Percentiles rank a stretch among this genome's conserved stretches.
These are phyloP conservation scores for Ancistrus triradiatus DNA, from an alignment of 2,113 vertebrate species.

Conservation along the genomic window DNA sequence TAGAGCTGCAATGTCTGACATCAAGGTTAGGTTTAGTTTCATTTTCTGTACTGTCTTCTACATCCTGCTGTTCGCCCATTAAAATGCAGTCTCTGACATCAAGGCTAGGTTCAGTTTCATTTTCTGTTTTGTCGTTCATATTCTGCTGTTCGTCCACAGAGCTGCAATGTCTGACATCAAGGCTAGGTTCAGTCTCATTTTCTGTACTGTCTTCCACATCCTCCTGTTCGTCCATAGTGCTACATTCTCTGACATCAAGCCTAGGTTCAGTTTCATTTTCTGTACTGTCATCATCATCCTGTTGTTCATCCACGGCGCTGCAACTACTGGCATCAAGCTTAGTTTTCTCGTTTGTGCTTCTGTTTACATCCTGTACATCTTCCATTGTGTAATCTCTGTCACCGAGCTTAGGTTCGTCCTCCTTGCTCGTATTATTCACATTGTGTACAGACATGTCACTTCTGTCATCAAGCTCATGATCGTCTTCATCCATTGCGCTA, in stretches of 20 bases:
- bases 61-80: background rate
- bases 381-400: background rate
- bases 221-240: background rate
- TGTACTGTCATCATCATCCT: no score
- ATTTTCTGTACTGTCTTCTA: background rate
- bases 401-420: background rate
- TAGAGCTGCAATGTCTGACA: no score
- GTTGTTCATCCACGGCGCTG: background rate
- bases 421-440: background rate
- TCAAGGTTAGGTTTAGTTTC: no score
- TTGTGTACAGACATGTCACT: slow-evolving; percentile 1
- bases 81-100: background rate
- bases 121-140: no score
- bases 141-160: background rate
- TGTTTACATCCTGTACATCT: slow-evolving; percentile 14
- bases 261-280: no score
- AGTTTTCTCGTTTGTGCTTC: background rate
- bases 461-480: background rate
- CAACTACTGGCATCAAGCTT: background rate
- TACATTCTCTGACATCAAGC: background rate
- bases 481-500: background rate
- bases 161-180: background rate
- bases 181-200: background rate
- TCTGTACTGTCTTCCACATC: background rate
- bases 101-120: no score